A percentile compares a stretch with the other conserved stretches of the same genome.
phyloP scores from a whole-genome alignment of 2,797 vertebrate genomes.

The Dallia pectoralis region DNA sequence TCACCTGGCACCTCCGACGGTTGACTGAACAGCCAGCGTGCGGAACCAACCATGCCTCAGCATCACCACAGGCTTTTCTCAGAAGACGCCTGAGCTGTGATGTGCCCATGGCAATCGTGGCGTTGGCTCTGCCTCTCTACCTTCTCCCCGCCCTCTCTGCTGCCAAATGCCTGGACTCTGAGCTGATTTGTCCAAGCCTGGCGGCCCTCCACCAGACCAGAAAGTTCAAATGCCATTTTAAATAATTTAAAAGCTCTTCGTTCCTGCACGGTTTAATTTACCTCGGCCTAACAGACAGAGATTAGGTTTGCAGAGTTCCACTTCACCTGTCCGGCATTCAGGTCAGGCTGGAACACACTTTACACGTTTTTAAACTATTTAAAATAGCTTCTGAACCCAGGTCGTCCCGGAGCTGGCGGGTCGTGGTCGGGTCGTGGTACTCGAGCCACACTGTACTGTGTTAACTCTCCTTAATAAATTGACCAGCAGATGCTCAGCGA shows the following conservation, averaged over 20 bases:
- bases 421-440: conserved; percentile 38
- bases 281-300: not conserved
- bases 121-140: conserved; percentile 40
- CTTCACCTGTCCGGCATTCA: not conserved
- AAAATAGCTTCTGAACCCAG: not conserved
- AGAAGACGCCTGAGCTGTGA: conserved; percentile 65
- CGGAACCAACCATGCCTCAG: conserved; percentile 42
- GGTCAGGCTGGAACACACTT: not conserved
- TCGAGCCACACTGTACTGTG: conserved; percentile 35
- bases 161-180: conserved; percentile 45
- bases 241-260: not conserved
- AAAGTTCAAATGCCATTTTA: not conserved
- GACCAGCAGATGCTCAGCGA: conserved; percentile 57
- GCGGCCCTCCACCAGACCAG: not conserved
- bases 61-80: conserved; percentile 38
- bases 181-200: conserved; percentile 46
- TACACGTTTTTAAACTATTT: not conserved
- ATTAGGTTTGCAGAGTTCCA: not conserved
- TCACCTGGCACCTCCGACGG: conserved; percentile 35
- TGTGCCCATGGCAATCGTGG: conserved; percentile 51
- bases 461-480: conserved; percentile 52
- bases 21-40: conserved; percentile 61
- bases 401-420: conserved; percentile 24
- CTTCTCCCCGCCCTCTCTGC: conserved; percentile 25
- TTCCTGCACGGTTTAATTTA: not conserved